Conservation (phyloP, 2,888 invertebrate genomes). For the Standfussiana lucernea region DNA sequence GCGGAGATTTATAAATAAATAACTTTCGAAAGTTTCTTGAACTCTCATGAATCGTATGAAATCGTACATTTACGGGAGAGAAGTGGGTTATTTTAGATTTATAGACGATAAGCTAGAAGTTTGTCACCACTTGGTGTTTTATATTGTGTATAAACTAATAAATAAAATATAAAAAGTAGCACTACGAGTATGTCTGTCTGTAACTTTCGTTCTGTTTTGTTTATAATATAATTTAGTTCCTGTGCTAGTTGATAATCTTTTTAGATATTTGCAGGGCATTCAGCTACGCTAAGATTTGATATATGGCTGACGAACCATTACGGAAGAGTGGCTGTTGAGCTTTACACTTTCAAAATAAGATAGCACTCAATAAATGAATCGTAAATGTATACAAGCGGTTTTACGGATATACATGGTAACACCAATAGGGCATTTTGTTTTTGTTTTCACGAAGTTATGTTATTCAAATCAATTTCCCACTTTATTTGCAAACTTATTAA, state of each 20-base stretch:
- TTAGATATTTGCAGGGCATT: not conserved
- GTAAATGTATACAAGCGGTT: not conserved
- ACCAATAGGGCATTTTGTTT: not conserved
- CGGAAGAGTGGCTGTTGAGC: not conserved
- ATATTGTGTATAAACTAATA: not conserved
- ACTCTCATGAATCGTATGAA: slow-evolving; percentile 32
- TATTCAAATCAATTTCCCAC: not conserved
- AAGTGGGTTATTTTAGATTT: slow-evolving; percentile 26
- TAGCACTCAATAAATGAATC: not conserved
- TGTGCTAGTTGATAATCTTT: not conserved
- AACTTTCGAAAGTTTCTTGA: slow-evolving; percentile 47
- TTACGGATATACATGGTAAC: not conserved
- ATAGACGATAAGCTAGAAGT: not conserved
- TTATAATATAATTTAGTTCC: not conserved
- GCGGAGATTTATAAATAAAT: slow-evolving; percentile 39
- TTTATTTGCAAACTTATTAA: not conserved
- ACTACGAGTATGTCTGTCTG: no score
- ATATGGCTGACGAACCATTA: not conserved
- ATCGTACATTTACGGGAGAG: slow-evolving; percentile 6
- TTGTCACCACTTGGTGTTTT: slow-evolving; percentile 9
- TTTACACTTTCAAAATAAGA: slow-evolving; percentile 1
- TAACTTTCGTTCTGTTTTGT: not conserved
- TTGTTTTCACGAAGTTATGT: not conserved
- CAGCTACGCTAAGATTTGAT: not conserved
- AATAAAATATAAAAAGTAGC: not conserved